phyloP scores from a whole-genome alignment of 2,797 vertebrate species.

The Diceros bicornis region DNA sequence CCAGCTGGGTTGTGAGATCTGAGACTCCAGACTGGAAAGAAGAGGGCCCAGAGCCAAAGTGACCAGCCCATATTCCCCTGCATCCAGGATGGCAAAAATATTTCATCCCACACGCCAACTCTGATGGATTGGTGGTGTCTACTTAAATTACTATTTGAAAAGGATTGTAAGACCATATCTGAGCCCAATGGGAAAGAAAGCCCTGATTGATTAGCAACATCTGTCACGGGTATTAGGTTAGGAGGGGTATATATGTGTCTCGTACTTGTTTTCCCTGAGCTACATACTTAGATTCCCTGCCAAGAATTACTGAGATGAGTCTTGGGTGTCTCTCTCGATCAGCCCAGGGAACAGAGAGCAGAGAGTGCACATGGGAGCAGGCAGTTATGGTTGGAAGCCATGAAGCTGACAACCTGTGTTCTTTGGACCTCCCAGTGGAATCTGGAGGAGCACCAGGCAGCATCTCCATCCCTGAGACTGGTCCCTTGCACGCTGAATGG shows the following conservation, averaged over 20 bases:
- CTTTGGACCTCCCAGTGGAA: not conserved
- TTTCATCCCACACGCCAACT: constrained; percentile 60
- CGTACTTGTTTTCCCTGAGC: constrained; percentile 49
- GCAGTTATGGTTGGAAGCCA: not conserved
- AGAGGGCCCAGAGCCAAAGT: not conserved
- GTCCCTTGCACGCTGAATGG: not conserved
- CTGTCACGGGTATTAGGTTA: not conserved
- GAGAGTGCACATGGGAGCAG: rapidly evolving
- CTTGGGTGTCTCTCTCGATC: not conserved
- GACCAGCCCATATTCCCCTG: not conserved
- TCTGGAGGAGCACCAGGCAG: not conserved
- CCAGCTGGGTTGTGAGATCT: not conserved
- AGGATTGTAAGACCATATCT: constrained; percentile 77
- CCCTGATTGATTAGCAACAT: constrained; percentile 74
- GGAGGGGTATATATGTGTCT: not conserved
- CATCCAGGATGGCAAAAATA: constrained; percentile 36
- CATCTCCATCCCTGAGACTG: not conserved
- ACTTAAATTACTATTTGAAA: constrained; percentile 79
- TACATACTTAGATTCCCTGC: not conserved
- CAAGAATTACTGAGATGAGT: not conserved
- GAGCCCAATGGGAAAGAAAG: constrained; percentile 56
- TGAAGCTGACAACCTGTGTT: not conserved
- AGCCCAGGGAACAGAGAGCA: not conserved
- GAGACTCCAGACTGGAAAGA: not conserved
- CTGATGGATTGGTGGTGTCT: constrained; percentile 79